A percentile compares a stretch with the other conserved stretches of the same genome.
Conservation (phyloP, 2,113 vertebrate species). For the Azemiops feae region DNA sequence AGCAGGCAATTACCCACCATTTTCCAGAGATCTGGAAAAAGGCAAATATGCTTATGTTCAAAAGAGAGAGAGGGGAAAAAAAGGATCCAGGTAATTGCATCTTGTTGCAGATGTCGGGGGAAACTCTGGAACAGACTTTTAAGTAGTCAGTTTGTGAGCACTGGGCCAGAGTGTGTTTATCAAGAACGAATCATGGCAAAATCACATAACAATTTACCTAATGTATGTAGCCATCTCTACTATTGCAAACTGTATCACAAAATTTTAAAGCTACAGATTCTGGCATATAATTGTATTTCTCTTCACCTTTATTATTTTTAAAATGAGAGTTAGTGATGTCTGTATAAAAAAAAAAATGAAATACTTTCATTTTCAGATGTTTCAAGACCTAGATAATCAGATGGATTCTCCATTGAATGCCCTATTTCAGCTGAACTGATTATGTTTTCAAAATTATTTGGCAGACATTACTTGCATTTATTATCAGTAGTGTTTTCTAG, state of each 20-base stretch:
- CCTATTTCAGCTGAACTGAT: background rate
- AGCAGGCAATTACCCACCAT: background rate
- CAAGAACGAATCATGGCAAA: background rate
- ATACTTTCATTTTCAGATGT: background rate
- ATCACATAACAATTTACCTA: background rate
- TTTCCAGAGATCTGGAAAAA: background rate
- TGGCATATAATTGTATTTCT: background rate
- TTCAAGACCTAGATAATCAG: background rate
- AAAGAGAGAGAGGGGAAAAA: rapidly evolving
- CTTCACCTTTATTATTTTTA: background rate
- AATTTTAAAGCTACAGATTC: background rate
- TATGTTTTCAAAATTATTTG: background rate
- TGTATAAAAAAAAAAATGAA: background rate
- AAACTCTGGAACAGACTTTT: background rate
- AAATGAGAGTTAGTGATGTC: background rate
- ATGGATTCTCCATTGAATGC: background rate
- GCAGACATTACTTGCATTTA: background rate
- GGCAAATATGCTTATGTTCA: background rate
- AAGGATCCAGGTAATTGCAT: background rate
- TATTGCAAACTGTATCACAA: background rate
- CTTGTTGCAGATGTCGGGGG: background rate
- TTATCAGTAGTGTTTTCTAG: too few relatives aligned
- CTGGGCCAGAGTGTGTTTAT: background rate
- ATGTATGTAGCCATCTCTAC: background rate
- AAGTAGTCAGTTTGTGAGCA: background rate